Conservation (phyloP, 2,113 vertebrate species). For the Oceanites oceanicus region DNA sequence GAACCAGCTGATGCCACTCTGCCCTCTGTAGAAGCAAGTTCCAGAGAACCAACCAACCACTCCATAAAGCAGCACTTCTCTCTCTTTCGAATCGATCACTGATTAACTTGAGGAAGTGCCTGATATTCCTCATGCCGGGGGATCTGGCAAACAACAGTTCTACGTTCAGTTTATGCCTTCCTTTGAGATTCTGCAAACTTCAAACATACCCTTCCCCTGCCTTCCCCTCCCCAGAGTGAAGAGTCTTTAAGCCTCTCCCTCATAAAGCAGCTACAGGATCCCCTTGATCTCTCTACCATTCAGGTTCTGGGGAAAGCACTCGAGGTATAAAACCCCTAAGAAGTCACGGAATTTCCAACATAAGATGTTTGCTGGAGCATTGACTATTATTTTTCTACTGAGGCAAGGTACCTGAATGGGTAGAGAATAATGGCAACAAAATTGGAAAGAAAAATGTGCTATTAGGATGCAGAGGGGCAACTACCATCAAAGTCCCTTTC, state of each 20-base stretch:
- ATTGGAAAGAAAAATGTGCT: neutral
- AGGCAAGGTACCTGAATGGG: neutral
- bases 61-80: neutral
- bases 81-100: neutral
- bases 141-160: neutral
- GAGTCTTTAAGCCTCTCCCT: neutral
- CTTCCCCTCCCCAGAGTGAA: neutral
- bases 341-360: neutral
- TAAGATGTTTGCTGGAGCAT: neutral
- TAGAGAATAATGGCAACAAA: neutral
- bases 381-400: neutral
- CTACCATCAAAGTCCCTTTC: neutral
- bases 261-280: slow-evolving; percentile 17
- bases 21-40: neutral
- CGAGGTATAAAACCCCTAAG: neutral
- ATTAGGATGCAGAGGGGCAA: neutral
- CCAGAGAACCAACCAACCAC: neutral
- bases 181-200: neutral
- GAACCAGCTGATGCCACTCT: neutral
- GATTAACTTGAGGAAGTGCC: neutral
- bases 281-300: slow-evolving; percentile 24
- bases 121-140: neutral
- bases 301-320: neutral
- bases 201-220: neutral
- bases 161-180: neutral